These are phyloP conservation scores for Austrolebias charrua DNA, from an alignment of 2,797 vertebrate species.

Conservation along the genomic window DNA sequence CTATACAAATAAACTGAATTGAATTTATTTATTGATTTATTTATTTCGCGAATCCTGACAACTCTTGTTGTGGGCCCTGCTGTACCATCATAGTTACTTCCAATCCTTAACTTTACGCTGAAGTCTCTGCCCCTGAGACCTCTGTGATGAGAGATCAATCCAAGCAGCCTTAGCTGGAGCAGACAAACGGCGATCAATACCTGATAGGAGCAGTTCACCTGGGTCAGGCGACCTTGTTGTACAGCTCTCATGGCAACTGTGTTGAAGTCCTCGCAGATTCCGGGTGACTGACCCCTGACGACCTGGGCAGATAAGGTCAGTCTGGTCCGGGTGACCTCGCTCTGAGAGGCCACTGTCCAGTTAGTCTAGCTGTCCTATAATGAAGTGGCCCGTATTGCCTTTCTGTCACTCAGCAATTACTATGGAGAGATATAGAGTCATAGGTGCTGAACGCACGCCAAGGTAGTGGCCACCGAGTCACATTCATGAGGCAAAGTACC, in stretches of 20 bases:
- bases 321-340: constrained; percentile 81
- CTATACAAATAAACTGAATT: too few relatives aligned
- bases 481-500: constrained; percentile 68
- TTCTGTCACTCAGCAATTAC: constrained; percentile 94
- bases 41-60: constrained; percentile 44
- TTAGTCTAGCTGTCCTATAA: constrained; percentile 85
- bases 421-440: constrained; percentile 75
- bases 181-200: constrained; percentile 78
- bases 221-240: constrained; percentile 68
- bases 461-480: constrained; percentile 68
- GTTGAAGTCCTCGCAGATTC: constrained; percentile 76
- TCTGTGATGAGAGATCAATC: constrained; percentile 67
- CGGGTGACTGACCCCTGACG: constrained; percentile 85
- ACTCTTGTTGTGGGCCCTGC: constrained; percentile 25
- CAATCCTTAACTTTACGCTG: constrained; percentile 66
- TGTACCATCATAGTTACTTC: constrained; percentile 56
- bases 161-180: constrained; percentile 56
- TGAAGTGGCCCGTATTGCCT: constrained; percentile 96
- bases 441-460: constrained; percentile 72
- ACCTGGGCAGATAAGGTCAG: constrained; percentile 83
- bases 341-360: constrained; percentile 79
- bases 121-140: constrained; percentile 61
- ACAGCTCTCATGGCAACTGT: constrained; percentile 60
- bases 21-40: constrained; percentile 20
- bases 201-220: constrained; percentile 68